These are phyloP conservation scores for Brachystomella parvula DNA, from an alignment of 1,140 invertebrate species.

Conservation along the genomic window DNA sequence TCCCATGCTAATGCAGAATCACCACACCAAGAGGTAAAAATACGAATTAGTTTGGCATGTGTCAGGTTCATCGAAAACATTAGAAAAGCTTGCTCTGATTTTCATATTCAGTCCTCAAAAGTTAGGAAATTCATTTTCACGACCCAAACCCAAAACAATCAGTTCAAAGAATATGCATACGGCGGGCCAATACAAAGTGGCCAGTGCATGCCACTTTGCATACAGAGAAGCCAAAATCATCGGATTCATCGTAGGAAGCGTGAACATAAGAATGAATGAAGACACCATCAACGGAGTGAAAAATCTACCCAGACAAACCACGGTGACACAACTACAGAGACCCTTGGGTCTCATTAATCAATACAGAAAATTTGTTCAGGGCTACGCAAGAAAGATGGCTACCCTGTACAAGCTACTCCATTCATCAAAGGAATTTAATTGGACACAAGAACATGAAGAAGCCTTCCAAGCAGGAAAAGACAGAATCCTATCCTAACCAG, in stretches of 20 bases:
- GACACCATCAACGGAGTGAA: slow-evolving; percentile 29
- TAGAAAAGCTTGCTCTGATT: too few relatives aligned
- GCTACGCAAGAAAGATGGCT: slow-evolving; percentile 21
- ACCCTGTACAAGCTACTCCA: slow-evolving; percentile 15
- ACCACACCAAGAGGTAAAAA: too few relatives aligned
- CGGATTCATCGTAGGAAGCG: slow-evolving; percentile 40
- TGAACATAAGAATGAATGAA: slow-evolving; percentile 40
- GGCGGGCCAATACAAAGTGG: too few relatives aligned
- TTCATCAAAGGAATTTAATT: slow-evolving; percentile 17
- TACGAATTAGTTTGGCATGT: too few relatives aligned
- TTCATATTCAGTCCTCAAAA: too few relatives aligned
- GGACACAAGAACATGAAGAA: slow-evolving; percentile 29
- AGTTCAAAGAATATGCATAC: too few relatives aligned
- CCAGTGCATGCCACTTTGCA: slow-evolving; percentile 41
- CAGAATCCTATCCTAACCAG: not conserved
- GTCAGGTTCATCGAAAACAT: too few relatives aligned
- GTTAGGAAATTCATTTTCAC: too few relatives aligned
- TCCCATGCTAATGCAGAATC: too few relatives aligned
- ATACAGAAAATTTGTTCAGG: slow-evolving; percentile 22
- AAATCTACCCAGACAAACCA: slow-evolving; percentile 30
- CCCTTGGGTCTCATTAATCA: slow-evolving; percentile 27
- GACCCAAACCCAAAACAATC: too few relatives aligned
- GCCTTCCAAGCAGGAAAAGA: slow-evolving; percentile 35
- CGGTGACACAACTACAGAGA: slow-evolving; percentile 15
- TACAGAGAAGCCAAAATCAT: slow-evolving; percentile 41